Evolutionary conservation across 2,797 vertebrate species (phyloP), one percentile per base, ranked within the genome.

Genomic region (Paedocypris micromegethes): DNA sequence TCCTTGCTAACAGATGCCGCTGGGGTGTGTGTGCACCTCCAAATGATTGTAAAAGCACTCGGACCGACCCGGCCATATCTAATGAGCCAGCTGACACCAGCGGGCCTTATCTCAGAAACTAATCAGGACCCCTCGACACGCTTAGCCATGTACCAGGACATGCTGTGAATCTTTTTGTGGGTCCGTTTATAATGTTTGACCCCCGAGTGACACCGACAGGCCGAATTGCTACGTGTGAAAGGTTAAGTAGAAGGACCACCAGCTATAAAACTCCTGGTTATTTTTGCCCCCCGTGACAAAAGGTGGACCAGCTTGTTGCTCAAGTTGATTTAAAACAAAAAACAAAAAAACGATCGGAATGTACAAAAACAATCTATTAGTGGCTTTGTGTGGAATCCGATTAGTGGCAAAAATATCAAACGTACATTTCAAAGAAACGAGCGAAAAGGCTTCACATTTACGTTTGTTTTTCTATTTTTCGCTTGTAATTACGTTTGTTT

Each of bases 61-160:
- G 84, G 85, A 88, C 88, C 88, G 82, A 86, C 77, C 86, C 83
- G 79, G 86, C 79, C 87, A 82, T 86, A 85, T 85, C 83, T 93
- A 92, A 93, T 91, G 91, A 91, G 85, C 90, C 92, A 92, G 90
- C 92, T 92, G 91, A 89, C 87, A 86, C 89, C 61, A 23, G 6
- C 60, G 70, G 57, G 58, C 73, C 51, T 64, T 70, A 53, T 9
- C 54, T 63, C 9, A 6, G 66, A 64, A 60, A 65, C 78, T 88
- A 88, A 86, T 82, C 82, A 78, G 76, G 64, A 75, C 78, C 77
- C 80, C 81, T 77, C 82, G 79, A 89, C 90, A 90, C 89, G 90
- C 92, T 90, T 81, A 85, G 87, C 88, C 44, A 88, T 88, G 91
- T 94, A 93, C 96, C 92, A 92, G 91, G 92, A 93, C 85, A 89